phyloP scores from a whole-genome alignment of 2,888 invertebrate genomes.

The Trilocha varians region DNA sequence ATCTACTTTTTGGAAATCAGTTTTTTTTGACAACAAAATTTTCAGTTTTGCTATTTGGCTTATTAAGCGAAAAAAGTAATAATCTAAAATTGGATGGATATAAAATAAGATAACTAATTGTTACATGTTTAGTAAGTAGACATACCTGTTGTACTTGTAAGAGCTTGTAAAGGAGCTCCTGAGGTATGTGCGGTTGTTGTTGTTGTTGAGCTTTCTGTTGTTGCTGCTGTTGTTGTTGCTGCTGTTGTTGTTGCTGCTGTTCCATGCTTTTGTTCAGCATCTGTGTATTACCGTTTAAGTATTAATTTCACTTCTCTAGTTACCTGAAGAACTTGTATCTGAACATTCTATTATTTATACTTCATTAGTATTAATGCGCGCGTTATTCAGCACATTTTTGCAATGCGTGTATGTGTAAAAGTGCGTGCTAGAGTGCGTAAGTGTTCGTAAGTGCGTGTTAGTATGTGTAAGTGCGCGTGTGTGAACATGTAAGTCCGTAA shows the following conservation, averaged over 20 bases:
- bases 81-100: neutral
- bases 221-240: slow-evolving; percentile 78
- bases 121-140: neutral
- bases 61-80: neutral
- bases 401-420: too few relatives aligned
- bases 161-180: slow-evolving; percentile 74
- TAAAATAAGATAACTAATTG: neutral
- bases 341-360: too few relatives aligned
- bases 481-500: too few relatives aligned
- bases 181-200: slow-evolving; percentile 78
- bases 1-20: too few relatives aligned
- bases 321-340: too few relatives aligned
- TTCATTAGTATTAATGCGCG: too few relatives aligned
- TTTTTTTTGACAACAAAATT: neutral
- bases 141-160: slow-evolving; percentile 70
- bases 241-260: slow-evolving; percentile 73
- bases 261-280: slow-evolving; percentile 75
- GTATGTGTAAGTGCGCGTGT: neutral
- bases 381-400: too few relatives aligned
- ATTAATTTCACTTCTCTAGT: neutral
- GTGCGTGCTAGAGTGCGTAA: neutral
- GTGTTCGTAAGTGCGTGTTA: neutral
- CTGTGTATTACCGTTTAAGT: slow-evolving; percentile 25
- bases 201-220: slow-evolving; percentile 73
- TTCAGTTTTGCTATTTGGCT: too few relatives aligned